These are phyloP conservation scores for Grallaria varia DNA, from an alignment of 2,113 vertebrate genomes.

Conservation along the genomic window DNA sequence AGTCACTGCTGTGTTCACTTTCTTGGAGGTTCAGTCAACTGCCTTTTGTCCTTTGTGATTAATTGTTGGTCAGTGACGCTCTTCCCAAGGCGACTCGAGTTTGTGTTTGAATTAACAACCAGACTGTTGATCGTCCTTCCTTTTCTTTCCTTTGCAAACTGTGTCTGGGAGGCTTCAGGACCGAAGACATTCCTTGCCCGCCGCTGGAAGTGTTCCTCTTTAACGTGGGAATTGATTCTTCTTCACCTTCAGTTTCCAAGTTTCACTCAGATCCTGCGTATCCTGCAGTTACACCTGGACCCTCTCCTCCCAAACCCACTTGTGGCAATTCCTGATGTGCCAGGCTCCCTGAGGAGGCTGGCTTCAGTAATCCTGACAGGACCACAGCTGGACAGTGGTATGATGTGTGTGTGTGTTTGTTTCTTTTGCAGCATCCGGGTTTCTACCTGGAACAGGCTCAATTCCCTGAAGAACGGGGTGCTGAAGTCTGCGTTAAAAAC, in stretches of 20 bases:
- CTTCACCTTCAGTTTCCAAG: background rate
- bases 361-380: background rate
- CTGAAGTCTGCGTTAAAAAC: conserved; percentile 88
- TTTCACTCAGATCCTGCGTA: background rate
- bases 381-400: background rate
- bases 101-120: background rate
- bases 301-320: background rate
- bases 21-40: background rate
- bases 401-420: background rate
- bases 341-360: background rate
- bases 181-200: background rate
- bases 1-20: background rate
- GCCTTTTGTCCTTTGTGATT: background rate
- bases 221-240: background rate
- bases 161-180: background rate
- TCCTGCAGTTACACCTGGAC: background rate
- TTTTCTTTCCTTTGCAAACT: background rate
- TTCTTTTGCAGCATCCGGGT: conserved; percentile 85
- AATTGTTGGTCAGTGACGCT: background rate
- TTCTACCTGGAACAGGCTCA: conserved; percentile 96
- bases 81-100: background rate
- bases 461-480: conserved; percentile 85
- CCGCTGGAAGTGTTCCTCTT: background rate
- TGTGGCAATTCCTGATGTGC: background rate
- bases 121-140: background rate